These are phyloP conservation scores for Ageneiosus marmoratus DNA, from an alignment of 2,113 vertebrate species.

Conservation along the genomic window DNA sequence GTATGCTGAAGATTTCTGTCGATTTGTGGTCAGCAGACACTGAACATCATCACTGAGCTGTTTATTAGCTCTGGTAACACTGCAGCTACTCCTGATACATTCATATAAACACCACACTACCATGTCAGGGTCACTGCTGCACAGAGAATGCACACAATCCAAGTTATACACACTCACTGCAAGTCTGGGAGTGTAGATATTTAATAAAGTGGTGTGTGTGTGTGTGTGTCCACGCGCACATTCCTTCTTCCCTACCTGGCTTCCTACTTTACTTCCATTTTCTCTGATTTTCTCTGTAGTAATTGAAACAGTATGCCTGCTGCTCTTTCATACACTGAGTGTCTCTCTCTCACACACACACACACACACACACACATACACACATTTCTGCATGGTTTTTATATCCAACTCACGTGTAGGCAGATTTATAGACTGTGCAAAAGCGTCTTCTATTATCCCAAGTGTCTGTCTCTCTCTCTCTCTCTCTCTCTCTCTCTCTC, in stretches of 20 bases:
- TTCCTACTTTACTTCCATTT: constrained; percentile 43
- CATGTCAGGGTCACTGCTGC: background rate
- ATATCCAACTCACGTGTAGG: constrained; percentile 26
- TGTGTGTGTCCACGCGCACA: background rate
- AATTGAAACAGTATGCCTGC: constrained; percentile 48
- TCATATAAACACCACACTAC: background rate
- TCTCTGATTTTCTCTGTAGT: constrained; percentile 5
- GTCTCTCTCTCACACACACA: background rate
- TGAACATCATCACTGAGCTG: background rate
- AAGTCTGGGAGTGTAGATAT: background rate
- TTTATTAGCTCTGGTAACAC: background rate
- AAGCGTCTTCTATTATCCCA: constrained; percentile 35
- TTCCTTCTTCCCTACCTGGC: constrained; percentile 34
- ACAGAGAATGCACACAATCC: background rate
- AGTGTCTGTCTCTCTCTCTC: background rate
- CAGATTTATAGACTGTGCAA: constrained; percentile 64
- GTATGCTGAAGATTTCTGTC: background rate
- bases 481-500: background rate
- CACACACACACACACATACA: background rate
- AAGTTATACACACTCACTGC: background rate
- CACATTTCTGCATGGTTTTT: constrained; percentile 43
- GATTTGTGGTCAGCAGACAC: background rate
- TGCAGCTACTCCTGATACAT: background rate
- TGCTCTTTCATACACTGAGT: background rate
- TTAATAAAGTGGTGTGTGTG: background rate